Percentiles rank a stretch among this genome's conserved stretches.
phyloP scores from a whole-genome alignment of 2,797 vertebrate species.

The Syncerus caffer region DNA sequence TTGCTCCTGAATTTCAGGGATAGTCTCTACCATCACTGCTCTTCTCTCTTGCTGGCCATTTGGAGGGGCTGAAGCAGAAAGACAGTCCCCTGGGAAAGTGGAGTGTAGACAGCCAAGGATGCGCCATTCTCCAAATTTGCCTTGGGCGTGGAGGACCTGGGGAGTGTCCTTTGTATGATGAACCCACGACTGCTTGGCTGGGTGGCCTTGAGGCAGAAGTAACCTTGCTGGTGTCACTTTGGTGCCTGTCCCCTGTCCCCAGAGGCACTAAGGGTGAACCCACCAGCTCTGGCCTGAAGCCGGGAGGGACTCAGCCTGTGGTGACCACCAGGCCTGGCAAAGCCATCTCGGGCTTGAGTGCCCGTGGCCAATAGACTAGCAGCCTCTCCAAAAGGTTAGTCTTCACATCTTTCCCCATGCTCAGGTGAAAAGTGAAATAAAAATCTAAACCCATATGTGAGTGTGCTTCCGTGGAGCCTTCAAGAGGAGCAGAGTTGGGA shows the following conservation, averaged over 20 bases:
- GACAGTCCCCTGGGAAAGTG: neutral
- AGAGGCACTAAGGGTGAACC: neutral
- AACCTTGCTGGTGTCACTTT: neutral
- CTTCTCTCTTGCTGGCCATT: neutral
- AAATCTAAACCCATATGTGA: neutral
- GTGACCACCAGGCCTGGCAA: too few relatives aligned
- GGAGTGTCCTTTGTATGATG: neutral
- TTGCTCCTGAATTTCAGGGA: neutral
- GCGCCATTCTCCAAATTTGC: neutral
- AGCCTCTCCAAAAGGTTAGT: neutral
- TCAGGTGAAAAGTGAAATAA: neutral
- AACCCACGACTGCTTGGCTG: neutral
- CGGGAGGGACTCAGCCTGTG: neutral
- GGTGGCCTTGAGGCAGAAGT: neutral
- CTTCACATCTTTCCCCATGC: neutral
- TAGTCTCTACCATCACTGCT: neutral
- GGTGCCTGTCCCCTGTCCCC: neutral
- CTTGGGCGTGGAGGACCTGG: neutral
- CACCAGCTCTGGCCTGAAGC: neutral
- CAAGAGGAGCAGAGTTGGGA: neutral
- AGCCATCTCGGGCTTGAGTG: neutral
- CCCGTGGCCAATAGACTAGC: neutral
- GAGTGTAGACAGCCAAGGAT: neutral
- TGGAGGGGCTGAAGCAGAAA: neutral
- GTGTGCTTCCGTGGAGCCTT: rapidly evolving